Evolutionary conservation across 2,797 vertebrate genomes (phyloP).

Genomic region (Hirundo rustica): DNA sequence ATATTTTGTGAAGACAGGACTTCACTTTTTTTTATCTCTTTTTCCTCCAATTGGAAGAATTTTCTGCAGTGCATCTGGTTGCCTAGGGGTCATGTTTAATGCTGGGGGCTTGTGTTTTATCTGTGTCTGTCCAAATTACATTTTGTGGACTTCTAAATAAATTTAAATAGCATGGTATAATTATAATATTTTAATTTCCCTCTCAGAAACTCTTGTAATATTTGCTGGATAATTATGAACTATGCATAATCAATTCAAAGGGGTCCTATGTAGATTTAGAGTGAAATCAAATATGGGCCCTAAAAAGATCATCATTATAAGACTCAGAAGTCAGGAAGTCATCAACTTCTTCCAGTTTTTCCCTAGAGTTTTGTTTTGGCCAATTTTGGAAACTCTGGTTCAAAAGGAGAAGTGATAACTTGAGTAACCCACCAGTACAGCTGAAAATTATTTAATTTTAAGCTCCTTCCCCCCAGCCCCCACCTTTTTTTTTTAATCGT

Average conservation of each 20-base stretch:
- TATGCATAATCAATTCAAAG: background rate
- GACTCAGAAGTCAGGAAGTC: background rate
- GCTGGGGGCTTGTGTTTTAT: background rate
- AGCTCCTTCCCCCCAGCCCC: background rate
- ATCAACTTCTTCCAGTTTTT: background rate
- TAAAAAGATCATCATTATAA: background rate
- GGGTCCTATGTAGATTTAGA: background rate
- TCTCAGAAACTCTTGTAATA: background rate
- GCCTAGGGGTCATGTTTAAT: background rate
- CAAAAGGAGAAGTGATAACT: background rate
- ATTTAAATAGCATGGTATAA: background rate
- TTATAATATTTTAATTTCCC: background rate
- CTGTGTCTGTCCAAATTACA: background rate
- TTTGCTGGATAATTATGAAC: background rate
- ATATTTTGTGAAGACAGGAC: background rate
- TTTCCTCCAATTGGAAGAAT: background rate
- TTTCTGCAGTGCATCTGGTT: background rate
- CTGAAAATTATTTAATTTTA: background rate
- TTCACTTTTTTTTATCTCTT: background rate
- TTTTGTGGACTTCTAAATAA: background rate
- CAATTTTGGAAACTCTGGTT: background rate
- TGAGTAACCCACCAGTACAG: background rate
- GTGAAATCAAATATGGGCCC: background rate
- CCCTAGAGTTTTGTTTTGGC: background rate
- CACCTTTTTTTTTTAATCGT: background rate